Percentiles rank a stretch among this genome's conserved stretches.
phyloP scores from a whole-genome alignment of 1,140 invertebrate species.

The Hydropsyche tenuis region DNA sequence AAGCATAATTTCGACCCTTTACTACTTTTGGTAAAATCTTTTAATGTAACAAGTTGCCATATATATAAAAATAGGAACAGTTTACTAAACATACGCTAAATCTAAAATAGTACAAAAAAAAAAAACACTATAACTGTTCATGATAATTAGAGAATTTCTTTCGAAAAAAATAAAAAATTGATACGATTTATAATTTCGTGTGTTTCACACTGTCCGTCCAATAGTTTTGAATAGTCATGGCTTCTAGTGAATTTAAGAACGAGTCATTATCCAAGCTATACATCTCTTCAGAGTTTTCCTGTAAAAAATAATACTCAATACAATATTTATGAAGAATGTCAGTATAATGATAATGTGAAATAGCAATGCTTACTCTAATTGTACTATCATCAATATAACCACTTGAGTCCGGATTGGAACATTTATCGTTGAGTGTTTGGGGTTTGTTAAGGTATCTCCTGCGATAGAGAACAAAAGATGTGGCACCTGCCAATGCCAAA shows the following conservation, averaged over 20 bases:
- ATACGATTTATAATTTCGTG: constrained; percentile 86
- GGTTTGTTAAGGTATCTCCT: constrained; percentile 79
- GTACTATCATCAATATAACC: constrained; percentile 89
- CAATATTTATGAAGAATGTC: not conserved
- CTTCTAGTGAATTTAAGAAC: constrained; percentile 87
- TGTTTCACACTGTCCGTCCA: constrained; percentile 92
- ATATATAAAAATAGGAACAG: constrained; percentile 15
- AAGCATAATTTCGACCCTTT: not conserved
- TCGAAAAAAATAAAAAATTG: no score
- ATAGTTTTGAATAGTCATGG: constrained; percentile 92
- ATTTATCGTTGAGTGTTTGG: constrained; percentile 79
- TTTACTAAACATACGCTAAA: not conserved
- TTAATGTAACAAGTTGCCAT: no score
- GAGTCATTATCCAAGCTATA: constrained; percentile 91
- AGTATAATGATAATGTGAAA: not conserved
- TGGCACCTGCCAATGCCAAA: constrained; percentile 70
- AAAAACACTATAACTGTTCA: no score
- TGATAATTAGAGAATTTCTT: no score
- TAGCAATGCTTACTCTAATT: constrained; percentile 71
- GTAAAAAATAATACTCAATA: constrained; percentile 54
- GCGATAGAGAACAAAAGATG: constrained; percentile 77
- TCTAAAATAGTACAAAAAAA: no score
- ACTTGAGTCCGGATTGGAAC: constrained; percentile 85
- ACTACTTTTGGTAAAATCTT: no score
- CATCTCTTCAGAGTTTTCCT: constrained; percentile 93